Evolutionary conservation across 2,797 vertebrate genomes (phyloP), one percentile per base, ranked within the genome.

Genomic region (Xenops minutus): DNA sequence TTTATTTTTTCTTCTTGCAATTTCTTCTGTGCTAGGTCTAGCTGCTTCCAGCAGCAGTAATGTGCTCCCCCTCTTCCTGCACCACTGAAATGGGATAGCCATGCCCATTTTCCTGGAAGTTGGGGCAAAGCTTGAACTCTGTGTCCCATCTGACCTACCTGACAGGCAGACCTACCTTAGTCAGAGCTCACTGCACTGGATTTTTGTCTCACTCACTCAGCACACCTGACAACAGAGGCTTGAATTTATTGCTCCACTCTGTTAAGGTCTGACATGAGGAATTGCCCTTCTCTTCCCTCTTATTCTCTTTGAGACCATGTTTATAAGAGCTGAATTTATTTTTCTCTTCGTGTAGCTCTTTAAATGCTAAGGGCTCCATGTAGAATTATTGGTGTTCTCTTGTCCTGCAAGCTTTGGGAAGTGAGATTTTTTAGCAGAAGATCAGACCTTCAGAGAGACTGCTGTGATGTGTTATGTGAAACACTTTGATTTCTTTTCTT

Each of bases 401-500:
- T 72, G 22, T 64, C 64, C 78, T 78, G 48, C 41, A 76, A 39
- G n/a, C 46, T 95, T 86, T 81, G 32, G 36, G 48, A 95, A 66
- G 44, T 24, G 55, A 79, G 21, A 9, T 48, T 83, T 89, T 85
- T 86, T 67, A 91, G 55, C 37, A n/a, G 41, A 92, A 85, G 54
- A 89, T 43, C 37, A 85, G 88, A 26, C 51, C 23, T 82, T 86
- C 41, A 37, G 71, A 68, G 44, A 55, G 17, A 78, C 48, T 46
- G 36, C 63, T 93, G 51, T 62, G 76, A 75, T 80, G 27, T 67
- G 46, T 41, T 92, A 52, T 8, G 30, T 63, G 84, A 92, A 92
- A 55, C 63, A 41, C 73, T 85, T 87, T 41, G 48, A 93, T 76
- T 92, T 88, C 37, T 75, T 84, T 79, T 56, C 92, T 91, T 79